Conservation (phyloP, 2,888 invertebrate genomes). For the Caenorhabditis afra region DNA sequence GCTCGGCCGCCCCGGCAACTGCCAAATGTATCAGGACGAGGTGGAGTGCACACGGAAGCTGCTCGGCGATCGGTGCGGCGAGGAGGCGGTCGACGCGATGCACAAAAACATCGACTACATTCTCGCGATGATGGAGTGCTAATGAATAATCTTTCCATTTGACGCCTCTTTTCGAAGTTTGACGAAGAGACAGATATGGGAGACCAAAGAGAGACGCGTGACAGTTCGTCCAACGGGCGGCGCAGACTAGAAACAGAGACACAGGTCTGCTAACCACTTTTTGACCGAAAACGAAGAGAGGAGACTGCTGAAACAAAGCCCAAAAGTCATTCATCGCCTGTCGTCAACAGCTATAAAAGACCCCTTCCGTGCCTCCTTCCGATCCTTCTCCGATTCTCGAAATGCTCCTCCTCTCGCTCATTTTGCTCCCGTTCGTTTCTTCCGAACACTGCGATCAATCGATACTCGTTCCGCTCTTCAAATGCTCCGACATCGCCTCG, state of each 20-base stretch:
- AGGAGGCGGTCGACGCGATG: slow-evolving; percentile 31
- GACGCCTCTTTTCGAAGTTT: not conserved
- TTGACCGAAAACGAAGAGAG: not conserved
- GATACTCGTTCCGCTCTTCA: slow-evolving; percentile 16
- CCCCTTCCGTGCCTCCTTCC: too few relatives aligned
- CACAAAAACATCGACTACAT: slow-evolving; percentile 29
- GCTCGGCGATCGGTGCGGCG: slow-evolving; percentile 19
- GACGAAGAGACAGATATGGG: not conserved
- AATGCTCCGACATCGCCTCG: slow-evolving; percentile 34
- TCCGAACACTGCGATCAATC: slow-evolving; percentile 32
- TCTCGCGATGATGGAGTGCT: slow-evolving; percentile 46
- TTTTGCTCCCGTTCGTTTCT: not conserved
- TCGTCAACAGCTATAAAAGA: too few relatives aligned
- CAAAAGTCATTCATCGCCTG: too few relatives aligned
- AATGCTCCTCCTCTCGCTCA: not conserved
- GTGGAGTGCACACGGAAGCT: slow-evolving; percentile 28
- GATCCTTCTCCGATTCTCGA: too few relatives aligned
- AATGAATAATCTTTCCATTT: not conserved
- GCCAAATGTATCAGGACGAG: slow-evolving; percentile 52
- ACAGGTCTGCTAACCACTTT: too few relatives aligned
- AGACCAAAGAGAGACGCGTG: too few relatives aligned
- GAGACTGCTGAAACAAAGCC: not conserved
- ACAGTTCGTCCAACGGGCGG: too few relatives aligned
- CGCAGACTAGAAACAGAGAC: too few relatives aligned
- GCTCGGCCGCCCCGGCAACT: slow-evolving; percentile 43